Percentiles rank a stretch among this genome's conserved stretches.
phyloP scores from a whole-genome alignment of 2,797 vertebrate genomes.

The Champsocephalus gunnari region DNA sequence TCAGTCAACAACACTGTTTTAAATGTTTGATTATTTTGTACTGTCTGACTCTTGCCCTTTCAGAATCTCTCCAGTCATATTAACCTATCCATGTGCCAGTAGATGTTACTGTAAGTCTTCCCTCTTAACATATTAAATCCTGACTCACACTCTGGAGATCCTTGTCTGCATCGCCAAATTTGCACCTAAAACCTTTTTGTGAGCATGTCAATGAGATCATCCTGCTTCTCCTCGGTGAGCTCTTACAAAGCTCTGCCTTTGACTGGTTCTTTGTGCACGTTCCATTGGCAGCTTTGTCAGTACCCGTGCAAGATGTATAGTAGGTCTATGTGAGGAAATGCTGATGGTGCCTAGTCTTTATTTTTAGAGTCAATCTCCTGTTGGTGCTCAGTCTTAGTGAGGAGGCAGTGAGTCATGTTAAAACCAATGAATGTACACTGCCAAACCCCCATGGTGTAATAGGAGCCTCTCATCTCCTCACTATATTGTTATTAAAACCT shows the following conservation, averaged over 20 bases:
- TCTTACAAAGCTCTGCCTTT: slow-evolving; percentile 24
- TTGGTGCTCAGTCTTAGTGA: slow-evolving; percentile 71
- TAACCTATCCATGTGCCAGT: slow-evolving; percentile 73
- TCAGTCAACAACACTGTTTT: slow-evolving; percentile 55
- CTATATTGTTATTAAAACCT: slow-evolving; percentile 30
- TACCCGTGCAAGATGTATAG: slow-evolving; percentile 61
- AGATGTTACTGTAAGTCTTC: slow-evolving; percentile 58
- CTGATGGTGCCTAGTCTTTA: slow-evolving; percentile 77
- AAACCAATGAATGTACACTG: slow-evolving; percentile 71
- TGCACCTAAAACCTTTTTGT: slow-evolving; percentile 38
- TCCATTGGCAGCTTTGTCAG: slow-evolving; percentile 48
- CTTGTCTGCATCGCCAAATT: slow-evolving; percentile 30
- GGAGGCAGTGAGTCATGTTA: slow-evolving; percentile 79
- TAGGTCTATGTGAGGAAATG: slow-evolving; percentile 62
- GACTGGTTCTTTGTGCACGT: slow-evolving; percentile 52
- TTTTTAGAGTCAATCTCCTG: slow-evolving; percentile 82
- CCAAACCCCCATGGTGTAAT: slow-evolving; percentile 49
- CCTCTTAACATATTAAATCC: slow-evolving; percentile 49
- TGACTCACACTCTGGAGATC: slow-evolving; percentile 28
- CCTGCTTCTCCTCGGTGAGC: slow-evolving; percentile 6
- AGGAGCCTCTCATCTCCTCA: slow-evolving; percentile 38
- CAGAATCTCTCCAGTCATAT: slow-evolving; percentile 43
- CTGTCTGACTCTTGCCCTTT: slow-evolving; percentile 70
- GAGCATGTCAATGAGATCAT: slow-evolving; percentile 32
- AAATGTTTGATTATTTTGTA: slow-evolving; percentile 62